Conservation (phyloP, 2,797 vertebrate species). For the Periophthalmus magnuspinnatus region DNA sequence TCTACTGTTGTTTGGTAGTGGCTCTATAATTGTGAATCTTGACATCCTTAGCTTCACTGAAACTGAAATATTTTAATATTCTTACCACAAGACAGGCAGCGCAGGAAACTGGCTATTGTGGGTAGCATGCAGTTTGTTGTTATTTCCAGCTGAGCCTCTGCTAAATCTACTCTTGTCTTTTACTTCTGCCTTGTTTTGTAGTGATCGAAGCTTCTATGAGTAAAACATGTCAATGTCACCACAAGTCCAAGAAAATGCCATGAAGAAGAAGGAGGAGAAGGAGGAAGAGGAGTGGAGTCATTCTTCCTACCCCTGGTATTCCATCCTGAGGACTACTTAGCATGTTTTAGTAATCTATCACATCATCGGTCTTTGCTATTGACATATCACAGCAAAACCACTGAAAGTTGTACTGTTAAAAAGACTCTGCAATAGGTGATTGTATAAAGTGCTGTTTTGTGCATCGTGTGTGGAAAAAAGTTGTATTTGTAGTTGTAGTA, state of each 20-base stretch:
- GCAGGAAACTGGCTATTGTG: background rate
- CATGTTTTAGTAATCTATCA: slow-evolving; percentile 51
- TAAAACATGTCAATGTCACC: slow-evolving; percentile 39
- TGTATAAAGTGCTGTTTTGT: slow-evolving; percentile 69
- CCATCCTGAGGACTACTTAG: slow-evolving; percentile 24
- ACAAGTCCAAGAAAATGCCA: slow-evolving; percentile 13
- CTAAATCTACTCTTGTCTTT: background rate
- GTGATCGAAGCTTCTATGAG: slow-evolving; percentile 71
- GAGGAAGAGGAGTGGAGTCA: slow-evolving; percentile 9
- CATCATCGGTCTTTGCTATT: slow-evolving; percentile 6
- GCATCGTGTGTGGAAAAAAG: slow-evolving; percentile 51
- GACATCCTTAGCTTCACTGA: too few relatives aligned
- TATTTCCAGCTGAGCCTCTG: background rate
- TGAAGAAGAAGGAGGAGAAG: slow-evolving; percentile 1
- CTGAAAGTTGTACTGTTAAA: slow-evolving; percentile 55
- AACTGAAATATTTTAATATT: too few relatives aligned
- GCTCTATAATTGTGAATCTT: too few relatives aligned
- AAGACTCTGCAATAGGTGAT: slow-evolving; percentile 58
- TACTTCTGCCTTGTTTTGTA: slow-evolving; percentile 24
- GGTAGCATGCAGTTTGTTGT: background rate
- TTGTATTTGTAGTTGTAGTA: slow-evolving; percentile 53
- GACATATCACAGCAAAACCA: slow-evolving; percentile 41
- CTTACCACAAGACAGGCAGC: background rate
- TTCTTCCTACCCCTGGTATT: background rate
- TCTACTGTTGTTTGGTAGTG: too few relatives aligned